Evolutionary conservation across 2,113 vertebrate genomes (phyloP).

Genomic region (Psophia crepitans): DNA sequence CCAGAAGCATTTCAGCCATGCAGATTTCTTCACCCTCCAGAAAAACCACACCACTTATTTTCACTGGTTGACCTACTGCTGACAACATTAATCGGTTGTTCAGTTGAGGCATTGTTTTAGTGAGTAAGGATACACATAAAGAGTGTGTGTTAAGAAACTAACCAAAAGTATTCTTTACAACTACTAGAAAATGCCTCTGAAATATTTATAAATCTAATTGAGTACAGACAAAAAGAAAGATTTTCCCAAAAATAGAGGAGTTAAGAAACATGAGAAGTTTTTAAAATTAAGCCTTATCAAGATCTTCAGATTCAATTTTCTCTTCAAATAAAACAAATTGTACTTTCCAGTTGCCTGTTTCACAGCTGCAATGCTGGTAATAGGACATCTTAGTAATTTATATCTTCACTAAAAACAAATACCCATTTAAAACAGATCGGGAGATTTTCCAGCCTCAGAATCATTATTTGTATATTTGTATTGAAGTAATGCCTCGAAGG

Average conservation of each 20-base stretch:
- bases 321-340: not conserved
- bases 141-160: not conserved
- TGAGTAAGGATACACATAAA: not conserved
- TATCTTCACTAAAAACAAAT: conserved; percentile 10
- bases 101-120: not conserved
- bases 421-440: not conserved
- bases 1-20: conserved; percentile 31
- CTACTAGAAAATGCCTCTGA: not conserved
- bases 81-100: not conserved
- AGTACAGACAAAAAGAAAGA: not conserved
- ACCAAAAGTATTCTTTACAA: not conserved
- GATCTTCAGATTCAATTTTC: not conserved
- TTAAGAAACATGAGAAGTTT: not conserved
- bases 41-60: not conserved
- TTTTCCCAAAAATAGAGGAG: not conserved
- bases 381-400: not conserved
- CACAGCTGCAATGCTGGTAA: not conserved
- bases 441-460: conserved; percentile 15
- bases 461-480: conserved; percentile 21
- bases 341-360: not conserved
- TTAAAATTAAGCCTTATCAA: not conserved
- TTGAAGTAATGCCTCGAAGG: conserved; percentile 35
- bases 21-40: conserved; percentile 4
- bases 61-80: conserved; percentile 2
- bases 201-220: not conserved